Percentiles rank a stretch among this genome's conserved stretches.
phyloP scores from a whole-genome alignment of 2,888 invertebrate genomes.

The Sesia apiformis region DNA sequence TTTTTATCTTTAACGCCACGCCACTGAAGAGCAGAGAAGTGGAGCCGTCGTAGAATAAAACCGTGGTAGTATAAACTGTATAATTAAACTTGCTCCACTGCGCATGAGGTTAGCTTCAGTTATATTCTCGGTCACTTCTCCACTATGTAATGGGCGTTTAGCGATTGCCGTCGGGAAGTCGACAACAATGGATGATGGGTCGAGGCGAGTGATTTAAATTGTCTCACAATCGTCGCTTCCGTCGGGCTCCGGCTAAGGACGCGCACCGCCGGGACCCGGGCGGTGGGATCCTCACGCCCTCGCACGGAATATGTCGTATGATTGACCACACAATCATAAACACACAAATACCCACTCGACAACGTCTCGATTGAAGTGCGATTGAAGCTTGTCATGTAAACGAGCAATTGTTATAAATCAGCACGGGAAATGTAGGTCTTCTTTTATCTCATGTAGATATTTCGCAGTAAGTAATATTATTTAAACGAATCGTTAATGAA shows the following conservation, averaged over 20 bases:
- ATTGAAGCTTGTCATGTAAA: constrained; percentile 9
- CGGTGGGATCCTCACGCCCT: constrained; percentile 19
- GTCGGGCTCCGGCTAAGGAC: constrained; percentile 36
- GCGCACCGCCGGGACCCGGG: constrained; percentile 17
- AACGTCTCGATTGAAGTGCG: constrained; percentile 21
- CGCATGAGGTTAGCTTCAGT: no score
- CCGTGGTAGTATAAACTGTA: no score
- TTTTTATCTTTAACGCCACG: no score
- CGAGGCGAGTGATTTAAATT: constrained; percentile 55
- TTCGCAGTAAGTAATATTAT: no score
- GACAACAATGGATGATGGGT: constrained; percentile 44
- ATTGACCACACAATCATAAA: constrained; percentile 12
- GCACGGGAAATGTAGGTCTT: background rate
- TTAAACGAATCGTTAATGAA: no score
- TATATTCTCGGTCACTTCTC: constrained; percentile 4
- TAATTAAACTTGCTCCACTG: no score
- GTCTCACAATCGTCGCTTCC: constrained; percentile 64
- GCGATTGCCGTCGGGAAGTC: constrained; percentile 40
- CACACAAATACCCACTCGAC: constrained; percentile 20
- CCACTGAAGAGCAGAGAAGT: no score
- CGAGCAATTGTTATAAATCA: background rate
- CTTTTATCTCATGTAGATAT: background rate
- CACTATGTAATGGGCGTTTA: constrained; percentile 14
- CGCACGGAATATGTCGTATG: constrained; percentile 13
- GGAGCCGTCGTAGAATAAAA: no score